Evolutionary conservation across 2,797 vertebrate species (phyloP).

Genomic region (Chanos chanos): DNA sequence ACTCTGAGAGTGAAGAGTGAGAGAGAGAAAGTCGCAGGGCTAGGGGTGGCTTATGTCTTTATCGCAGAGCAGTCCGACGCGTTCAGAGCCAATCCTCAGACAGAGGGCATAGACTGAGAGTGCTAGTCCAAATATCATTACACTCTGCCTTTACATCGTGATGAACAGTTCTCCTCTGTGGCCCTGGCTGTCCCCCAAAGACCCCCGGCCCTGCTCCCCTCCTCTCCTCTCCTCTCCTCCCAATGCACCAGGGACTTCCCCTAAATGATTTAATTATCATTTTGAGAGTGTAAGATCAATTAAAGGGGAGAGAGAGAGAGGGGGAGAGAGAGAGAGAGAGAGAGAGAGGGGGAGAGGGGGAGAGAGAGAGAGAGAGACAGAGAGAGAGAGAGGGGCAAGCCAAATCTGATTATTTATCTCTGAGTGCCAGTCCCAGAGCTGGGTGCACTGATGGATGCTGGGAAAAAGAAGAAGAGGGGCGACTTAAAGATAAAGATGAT

Average conservation of each 20-base stretch:
- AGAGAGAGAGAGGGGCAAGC: constrained; percentile 82
- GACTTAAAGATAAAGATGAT: constrained; percentile 26
- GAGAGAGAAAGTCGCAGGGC: too few species aligned
- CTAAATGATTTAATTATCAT: constrained; percentile 97
- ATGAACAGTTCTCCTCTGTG: constrained; percentile 59
- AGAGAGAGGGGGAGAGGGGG: constrained; percentile 1
- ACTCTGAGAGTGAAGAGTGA: too few species aligned
- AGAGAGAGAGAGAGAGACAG: too few species aligned
- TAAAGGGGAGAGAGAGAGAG: constrained; percentile 81
- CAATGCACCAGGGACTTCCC: constrained; percentile 81
- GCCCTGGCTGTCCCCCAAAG: constrained; percentile 72
- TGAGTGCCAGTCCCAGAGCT: too few species aligned
- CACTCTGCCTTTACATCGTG: too few species aligned
- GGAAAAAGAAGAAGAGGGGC: constrained; percentile 72
- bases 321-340: constrained; percentile 25
- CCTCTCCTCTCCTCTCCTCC: constrained; percentile 54
- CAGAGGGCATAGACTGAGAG: constrained; percentile 69
- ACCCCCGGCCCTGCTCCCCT: constrained; percentile 48
- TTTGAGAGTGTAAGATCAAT: constrained; percentile 92
- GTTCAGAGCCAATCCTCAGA: constrained; percentile 63
- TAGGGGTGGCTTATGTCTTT: not conserved
- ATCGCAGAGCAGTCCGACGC: constrained; percentile 22
- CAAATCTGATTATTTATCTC: constrained; percentile 96
- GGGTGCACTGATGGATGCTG: constrained; percentile 71
- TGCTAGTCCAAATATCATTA: constrained; percentile 68